Percentiles rank a stretch among this genome's conserved stretches.
Conservation (phyloP, 2,888 invertebrate genomes). For the Noctua janthe region DNA sequence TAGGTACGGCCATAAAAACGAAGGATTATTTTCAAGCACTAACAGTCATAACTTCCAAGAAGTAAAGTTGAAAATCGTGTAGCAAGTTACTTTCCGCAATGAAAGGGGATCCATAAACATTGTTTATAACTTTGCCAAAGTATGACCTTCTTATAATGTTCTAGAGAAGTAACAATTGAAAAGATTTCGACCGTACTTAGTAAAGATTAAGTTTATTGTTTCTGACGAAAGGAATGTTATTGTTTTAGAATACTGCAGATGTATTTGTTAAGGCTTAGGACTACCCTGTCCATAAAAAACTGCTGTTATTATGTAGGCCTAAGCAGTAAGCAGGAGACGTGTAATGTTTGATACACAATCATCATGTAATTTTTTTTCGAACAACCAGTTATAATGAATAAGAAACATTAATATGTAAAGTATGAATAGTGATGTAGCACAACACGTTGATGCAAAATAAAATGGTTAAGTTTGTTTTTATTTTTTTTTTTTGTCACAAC, state of each 20-base stretch:
- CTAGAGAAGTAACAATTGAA: conserved; percentile 32
- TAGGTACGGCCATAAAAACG: conserved; percentile 57
- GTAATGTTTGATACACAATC: too few relatives aligned
- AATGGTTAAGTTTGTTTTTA: too few relatives aligned
- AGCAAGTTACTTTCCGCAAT: conserved; percentile 18
- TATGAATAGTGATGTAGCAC: too few relatives aligned
- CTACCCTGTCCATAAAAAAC: neutral
- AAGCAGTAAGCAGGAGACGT: too few relatives aligned
- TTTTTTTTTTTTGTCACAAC: too few relatives aligned
- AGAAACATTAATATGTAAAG: too few relatives aligned
- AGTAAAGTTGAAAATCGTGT: conserved; percentile 40
- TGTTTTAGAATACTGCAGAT: conserved; percentile 11
- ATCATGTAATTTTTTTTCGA: neutral
- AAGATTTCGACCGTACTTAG: conserved; percentile 27
- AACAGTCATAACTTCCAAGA: neutral
- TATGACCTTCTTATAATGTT: conserved; percentile 22
- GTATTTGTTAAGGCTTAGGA: neutral
- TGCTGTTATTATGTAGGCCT: neutral
- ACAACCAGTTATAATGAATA: neutral
- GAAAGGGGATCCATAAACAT: conserved; percentile 22
- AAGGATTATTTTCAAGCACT: neutral
- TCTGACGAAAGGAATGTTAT: neutral
- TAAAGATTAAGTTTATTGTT: conserved; percentile 32
- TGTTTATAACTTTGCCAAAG: conserved; percentile 42
- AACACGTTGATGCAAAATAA: too few relatives aligned